Base-by-base conservation (phyloP, 2,888 invertebrate species). In the Drosophila pseudotalamancana region DNA sequence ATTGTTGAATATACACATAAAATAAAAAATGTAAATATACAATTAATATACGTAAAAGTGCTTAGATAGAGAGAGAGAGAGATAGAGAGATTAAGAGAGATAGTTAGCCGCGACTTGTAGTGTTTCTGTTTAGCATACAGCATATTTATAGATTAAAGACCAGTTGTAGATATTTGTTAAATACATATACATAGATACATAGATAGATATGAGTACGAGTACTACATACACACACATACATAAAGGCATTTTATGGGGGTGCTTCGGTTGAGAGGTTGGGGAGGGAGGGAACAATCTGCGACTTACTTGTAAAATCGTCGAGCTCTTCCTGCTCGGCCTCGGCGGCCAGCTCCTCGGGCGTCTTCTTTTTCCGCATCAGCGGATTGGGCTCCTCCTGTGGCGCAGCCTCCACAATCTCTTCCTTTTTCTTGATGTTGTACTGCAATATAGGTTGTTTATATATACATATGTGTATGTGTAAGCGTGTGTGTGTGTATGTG, bases 341-440 rank as follows among this genome's bases (percentile, higher is more conserved):
- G 40, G 97, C 96, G 62, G 99, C 99, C 89, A 99, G 92, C 91
- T 99, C 99, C 92, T 98, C 99, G 1, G 99, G 99, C 66, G 99
- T 99, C 92, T 99, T 99, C 94, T 99, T 98, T 94, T 98, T 98
- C 92, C 99, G 96, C 96, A 98, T 99, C 89, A 99, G 93, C 54
- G 97, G 97, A 92, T 97, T 97, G 88, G 96, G 97, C 78, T 97
- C 97, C 92, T 97, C 97, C 88, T 95, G 94, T 72, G 95, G 95
- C 90, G 95, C 94, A 89, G 95, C 95, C 89, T 96, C 96, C 88
- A 96, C 95, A 86, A 97, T 94, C 92, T 98, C 98, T 91, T 98
- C 98, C 92, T 97, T 97, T 94, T 99, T 99, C 92, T 97, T 97
- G 93, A 99, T 98, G 93, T 99, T 99, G 93, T 99, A 99, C 98